Conservation (phyloP, 2,113 vertebrate genomes). For the Gorsachius goisagi region DNA sequence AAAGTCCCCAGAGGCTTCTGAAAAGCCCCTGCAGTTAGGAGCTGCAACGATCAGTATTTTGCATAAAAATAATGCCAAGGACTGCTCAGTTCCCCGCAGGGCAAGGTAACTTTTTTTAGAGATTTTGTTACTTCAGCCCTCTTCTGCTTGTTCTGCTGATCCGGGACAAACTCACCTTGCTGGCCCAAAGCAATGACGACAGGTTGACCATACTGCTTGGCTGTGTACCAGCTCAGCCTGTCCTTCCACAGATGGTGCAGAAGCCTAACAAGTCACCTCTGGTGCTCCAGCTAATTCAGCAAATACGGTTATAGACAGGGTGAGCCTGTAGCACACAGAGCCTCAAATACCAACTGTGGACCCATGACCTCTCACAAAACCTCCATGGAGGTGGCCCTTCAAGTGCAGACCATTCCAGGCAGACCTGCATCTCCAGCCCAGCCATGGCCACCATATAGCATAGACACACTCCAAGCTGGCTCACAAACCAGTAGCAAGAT, state of each 20-base stretch:
- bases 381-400: background rate
- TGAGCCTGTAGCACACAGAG: background rate
- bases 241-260: background rate
- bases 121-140: background rate
- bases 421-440: background rate
- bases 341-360: background rate
- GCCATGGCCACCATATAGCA: accelerated
- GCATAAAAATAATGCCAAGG: slow-evolving; percentile 13
- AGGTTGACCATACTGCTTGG: background rate
- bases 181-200: background rate
- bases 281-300: background rate
- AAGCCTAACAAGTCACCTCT: background rate
- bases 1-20: slow-evolving; percentile 29
- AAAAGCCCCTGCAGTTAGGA: slow-evolving; percentile 21
- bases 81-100: background rate
- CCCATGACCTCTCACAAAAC: background rate
- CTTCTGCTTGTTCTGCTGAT: background rate
- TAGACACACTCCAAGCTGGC: background rate
- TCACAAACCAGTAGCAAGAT: background rate
- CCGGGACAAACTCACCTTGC: background rate
- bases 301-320: background rate
- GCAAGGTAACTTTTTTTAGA: background rate
- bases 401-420: background rate
- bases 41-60: background rate
- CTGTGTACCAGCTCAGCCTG: background rate